Evolutionary conservation across 2,113 vertebrate genomes (phyloP).

Genomic region (Chionis minor): DNA sequence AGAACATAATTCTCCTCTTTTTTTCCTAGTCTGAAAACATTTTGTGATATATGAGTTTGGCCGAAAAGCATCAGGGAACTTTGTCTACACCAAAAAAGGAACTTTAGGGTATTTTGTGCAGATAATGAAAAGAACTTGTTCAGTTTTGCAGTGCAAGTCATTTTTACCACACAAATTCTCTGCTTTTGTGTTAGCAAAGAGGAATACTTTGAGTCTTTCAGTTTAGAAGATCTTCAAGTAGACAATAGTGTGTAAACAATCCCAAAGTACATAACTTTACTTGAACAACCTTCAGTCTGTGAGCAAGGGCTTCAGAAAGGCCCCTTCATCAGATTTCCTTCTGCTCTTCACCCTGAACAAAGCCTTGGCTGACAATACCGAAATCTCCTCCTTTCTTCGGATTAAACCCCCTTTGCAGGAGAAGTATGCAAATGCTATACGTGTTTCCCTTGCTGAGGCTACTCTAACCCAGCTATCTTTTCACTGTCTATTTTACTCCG

Average conservation of each 20-base stretch:
- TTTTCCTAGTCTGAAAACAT: constrained; percentile 37
- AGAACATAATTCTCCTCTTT: background rate
- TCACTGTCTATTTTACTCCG: constrained; percentile 69
- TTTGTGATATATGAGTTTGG: background rate
- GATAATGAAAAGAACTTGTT: constrained; percentile 61
- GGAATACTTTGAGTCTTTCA: constrained; percentile 49
- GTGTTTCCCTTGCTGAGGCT: constrained; percentile 56
- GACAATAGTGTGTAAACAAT: constrained; percentile 74
- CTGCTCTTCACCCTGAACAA: constrained; percentile 77
- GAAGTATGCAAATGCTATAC: constrained; percentile 77
- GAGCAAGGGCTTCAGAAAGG: constrained; percentile 73
- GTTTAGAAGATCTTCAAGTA: constrained; percentile 70
- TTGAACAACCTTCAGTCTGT: constrained; percentile 69
- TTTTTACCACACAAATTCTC: constrained; percentile 61
- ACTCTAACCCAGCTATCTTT: constrained; percentile 71
- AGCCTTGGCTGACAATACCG: constrained; percentile 74
- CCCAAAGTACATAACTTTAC: constrained; percentile 66
- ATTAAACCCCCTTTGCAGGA: constrained; percentile 73
- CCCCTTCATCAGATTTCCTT: constrained; percentile 75
- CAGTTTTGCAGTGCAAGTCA: constrained; percentile 47
- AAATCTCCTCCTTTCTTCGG: constrained; percentile 77
- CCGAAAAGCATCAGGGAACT: constrained; percentile 24
- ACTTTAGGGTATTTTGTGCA: constrained; percentile 31
- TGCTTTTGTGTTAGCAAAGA: constrained; percentile 52
- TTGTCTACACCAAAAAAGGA: constrained; percentile 42